These are phyloP conservation scores for Catamblyrhynchus diadema DNA, from an alignment of 2,797 vertebrate genomes.

Conservation along the genomic window DNA sequence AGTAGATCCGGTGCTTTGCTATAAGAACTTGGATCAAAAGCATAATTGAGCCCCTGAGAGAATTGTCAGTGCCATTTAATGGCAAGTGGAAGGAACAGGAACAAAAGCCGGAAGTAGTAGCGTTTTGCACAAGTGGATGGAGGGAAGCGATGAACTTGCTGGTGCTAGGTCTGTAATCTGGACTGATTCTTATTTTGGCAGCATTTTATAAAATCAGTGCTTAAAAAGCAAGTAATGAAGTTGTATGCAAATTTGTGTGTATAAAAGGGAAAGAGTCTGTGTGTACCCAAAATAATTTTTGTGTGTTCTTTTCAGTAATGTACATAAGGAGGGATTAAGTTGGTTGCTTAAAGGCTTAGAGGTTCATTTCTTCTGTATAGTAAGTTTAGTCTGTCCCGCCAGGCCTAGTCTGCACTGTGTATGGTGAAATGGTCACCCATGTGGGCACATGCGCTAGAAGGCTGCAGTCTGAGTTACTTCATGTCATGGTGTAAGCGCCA, in stretches of 20 bases:
- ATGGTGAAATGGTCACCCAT: neutral
- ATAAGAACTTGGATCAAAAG: conserved; percentile 62
- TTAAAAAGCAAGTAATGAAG: conserved; percentile 4
- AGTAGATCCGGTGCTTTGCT: conserved; percentile 25
- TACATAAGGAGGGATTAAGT: neutral
- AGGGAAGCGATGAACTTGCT: neutral
- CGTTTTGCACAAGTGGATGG: neutral
- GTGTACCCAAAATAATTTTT: neutral
- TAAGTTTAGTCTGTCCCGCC: neutral
- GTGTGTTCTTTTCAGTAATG: fast-evolving
- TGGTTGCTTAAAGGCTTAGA: neutral
- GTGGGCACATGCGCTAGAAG: neutral
- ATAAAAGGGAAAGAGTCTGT: neutral
- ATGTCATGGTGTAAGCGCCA: neutral
- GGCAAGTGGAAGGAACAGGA: conserved; percentile 26
- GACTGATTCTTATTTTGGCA: neutral
- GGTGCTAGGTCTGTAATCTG: neutral
- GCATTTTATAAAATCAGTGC: neutral
- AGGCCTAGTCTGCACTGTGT: neutral
- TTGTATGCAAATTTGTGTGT: neutral
- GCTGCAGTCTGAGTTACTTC: neutral
- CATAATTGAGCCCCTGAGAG: conserved; percentile 30
- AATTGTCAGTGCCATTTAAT: conserved; percentile 4
- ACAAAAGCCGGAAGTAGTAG: conserved; percentile 48
- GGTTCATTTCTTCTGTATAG: neutral